Evolutionary conservation across 2,797 vertebrate genomes (phyloP).

Genomic region (Lateolabrax maculatus): DNA sequence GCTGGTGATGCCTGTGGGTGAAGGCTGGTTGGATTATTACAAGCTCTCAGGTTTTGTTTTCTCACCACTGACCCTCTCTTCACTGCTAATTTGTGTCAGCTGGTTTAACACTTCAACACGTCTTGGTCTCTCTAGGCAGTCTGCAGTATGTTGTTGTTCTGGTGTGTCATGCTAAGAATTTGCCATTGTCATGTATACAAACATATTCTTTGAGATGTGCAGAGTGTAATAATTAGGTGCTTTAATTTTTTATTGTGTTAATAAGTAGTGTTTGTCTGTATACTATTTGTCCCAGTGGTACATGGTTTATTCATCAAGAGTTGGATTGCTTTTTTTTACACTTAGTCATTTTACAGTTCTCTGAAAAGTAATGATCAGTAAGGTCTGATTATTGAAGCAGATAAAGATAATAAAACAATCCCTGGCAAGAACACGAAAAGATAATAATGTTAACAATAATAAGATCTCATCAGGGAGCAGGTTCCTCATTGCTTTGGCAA

Average conservation of each 20-base stretch:
- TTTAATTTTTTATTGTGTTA: too few relatives aligned
- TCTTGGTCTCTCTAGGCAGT: not conserved
- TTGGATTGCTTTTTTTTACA: not conserved
- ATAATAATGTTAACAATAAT: not conserved
- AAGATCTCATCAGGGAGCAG: not conserved
- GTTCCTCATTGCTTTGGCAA: not conserved
- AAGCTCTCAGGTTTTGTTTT: constrained; percentile 24
- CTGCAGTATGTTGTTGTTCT: not conserved
- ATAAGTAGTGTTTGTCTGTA: not conserved
- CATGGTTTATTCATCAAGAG: not conserved
- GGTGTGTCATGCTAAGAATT: not conserved
- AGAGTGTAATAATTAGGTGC: constrained; percentile 9
- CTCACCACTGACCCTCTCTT: constrained; percentile 21
- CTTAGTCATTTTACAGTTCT: not conserved
- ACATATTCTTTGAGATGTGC: not conserved
- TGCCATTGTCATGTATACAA: not conserved
- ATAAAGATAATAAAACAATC: not conserved
- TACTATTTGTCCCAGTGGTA: not conserved
- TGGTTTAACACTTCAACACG: constrained; percentile 18
- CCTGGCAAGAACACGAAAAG: not conserved
- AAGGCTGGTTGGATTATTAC: constrained; percentile 14
- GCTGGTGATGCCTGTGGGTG: constrained; percentile 3
- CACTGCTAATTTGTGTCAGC: constrained; percentile 14
- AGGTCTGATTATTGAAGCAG: not conserved
- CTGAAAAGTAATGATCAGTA: not conserved